These are phyloP conservation scores for Monomorium pharaonis DNA, from an alignment of 1,140 invertebrate species.

Conservation along the genomic window DNA sequence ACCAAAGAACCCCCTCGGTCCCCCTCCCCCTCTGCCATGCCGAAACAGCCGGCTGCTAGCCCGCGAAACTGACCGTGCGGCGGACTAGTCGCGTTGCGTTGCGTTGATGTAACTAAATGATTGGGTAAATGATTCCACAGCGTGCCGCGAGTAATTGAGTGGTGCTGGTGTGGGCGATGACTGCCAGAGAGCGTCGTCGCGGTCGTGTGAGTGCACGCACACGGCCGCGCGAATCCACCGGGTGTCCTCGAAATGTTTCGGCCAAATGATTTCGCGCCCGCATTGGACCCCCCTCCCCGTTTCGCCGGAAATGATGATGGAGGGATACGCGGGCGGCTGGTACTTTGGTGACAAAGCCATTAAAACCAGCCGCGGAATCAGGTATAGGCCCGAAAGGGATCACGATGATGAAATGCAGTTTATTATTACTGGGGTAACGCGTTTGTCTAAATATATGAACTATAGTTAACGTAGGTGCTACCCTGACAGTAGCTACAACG, in stretches of 20 bases:
- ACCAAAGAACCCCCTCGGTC: slow-evolving; percentile 41
- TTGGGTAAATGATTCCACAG: slow-evolving; percentile 86
- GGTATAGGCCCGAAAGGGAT: background rate
- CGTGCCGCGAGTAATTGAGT: slow-evolving; percentile 85
- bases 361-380: slow-evolving; percentile 35
- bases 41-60: slow-evolving; percentile 67
- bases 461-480: background rate
- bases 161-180: slow-evolving; percentile 83
- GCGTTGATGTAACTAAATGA: slow-evolving; percentile 86
- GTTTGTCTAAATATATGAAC: slow-evolving; percentile 15
- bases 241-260: slow-evolving; percentile 24
- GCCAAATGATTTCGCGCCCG: slow-evolving; percentile 39
- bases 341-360: slow-evolving; percentile 28
- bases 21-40: slow-evolving; percentile 36
- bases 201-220: slow-evolving; percentile 40
- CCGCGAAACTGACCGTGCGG: slow-evolving; percentile 72
- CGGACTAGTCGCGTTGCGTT: slow-evolving; percentile 77
- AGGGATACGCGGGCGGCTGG: slow-evolving; percentile 18
- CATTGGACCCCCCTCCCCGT: slow-evolving; percentile 10
- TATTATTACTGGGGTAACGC: slow-evolving; percentile 18
- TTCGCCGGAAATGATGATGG: slow-evolving; percentile 49
- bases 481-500: background rate
- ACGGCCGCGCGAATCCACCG: slow-evolving; percentile 28
- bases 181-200: slow-evolving; percentile 74
- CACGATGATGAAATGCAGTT: slow-evolving; percentile 44